These are phyloP conservation scores for Pheucticus melanocephalus DNA, from an alignment of 2,113 vertebrate species.

Conservation along the genomic window DNA sequence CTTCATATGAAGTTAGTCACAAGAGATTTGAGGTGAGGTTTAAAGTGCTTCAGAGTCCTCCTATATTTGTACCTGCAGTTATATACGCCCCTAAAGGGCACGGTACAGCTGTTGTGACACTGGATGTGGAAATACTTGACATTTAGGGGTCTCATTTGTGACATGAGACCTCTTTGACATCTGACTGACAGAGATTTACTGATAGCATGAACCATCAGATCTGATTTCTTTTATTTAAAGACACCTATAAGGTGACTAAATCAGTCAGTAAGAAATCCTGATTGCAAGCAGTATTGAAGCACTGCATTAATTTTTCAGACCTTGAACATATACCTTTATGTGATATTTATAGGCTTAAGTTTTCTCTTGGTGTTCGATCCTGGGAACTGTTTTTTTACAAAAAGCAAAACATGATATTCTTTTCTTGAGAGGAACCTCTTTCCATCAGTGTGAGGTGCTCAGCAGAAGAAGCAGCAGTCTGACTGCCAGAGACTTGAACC, in stretches of 20 bases:
- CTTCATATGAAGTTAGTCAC: background rate
- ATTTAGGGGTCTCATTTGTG: background rate
- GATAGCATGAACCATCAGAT: background rate
- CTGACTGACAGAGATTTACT: background rate
- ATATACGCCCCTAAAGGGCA: background rate
- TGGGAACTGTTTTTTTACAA: background rate
- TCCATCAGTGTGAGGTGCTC: background rate
- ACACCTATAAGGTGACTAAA: background rate
- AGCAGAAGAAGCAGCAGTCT: background rate
- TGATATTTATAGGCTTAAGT: slow-evolving; percentile 25
- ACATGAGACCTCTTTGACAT: background rate
- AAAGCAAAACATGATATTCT: background rate
- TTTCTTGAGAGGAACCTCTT: background rate
- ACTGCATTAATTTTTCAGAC: slow-evolving; percentile 28
- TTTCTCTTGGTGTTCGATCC: background rate
- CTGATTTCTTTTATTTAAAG: background rate
- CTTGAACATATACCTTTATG: background rate
- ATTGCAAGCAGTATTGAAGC: background rate
- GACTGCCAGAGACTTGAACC: background rate
- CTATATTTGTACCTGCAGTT: background rate
- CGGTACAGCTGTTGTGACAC: background rate
- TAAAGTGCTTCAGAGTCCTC: background rate
- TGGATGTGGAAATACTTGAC: background rate
- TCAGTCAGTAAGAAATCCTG: background rate
- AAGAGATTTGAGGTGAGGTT: background rate